Evolutionary conservation across 2,113 vertebrate genomes (phyloP).

Genomic region (Barnardius zonarius): DNA sequence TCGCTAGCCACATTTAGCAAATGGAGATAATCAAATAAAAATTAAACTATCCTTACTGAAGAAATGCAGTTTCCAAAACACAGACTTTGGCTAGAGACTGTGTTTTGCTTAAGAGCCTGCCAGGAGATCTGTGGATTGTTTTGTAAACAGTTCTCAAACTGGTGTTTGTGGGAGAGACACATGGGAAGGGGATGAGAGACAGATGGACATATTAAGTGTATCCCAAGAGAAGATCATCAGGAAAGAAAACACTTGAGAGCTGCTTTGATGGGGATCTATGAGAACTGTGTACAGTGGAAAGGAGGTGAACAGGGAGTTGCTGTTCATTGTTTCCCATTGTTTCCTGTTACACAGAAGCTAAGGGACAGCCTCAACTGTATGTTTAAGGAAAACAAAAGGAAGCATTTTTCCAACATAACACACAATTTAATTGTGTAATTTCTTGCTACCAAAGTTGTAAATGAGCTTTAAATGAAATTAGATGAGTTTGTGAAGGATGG

Average conservation of each 20-base stretch:
- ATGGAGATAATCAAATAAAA: slow-evolving; percentile 35
- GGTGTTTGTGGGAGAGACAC: slow-evolving; percentile 16
- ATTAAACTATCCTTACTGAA: slow-evolving; percentile 8
- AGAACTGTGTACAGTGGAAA: not conserved
- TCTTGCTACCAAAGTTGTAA: not conserved
- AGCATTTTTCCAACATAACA: not conserved
- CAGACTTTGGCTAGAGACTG: slow-evolving; percentile 20
- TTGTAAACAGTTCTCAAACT: slow-evolving; percentile 42
- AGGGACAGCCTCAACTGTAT: not conserved
- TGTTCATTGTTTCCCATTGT: not conserved
- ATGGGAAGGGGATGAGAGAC: slow-evolving; percentile 13
- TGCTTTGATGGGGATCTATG: not conserved
- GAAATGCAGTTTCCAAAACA: slow-evolving; percentile 44
- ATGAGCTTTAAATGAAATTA: not conserved
- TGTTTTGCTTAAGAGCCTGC: slow-evolving; percentile 28
- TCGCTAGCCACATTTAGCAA: slow-evolving; percentile 11
- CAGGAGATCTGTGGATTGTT: slow-evolving; percentile 47
- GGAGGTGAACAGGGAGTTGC: not conserved
- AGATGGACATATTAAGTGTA: slow-evolving; percentile 26
- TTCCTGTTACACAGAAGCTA: not conserved
- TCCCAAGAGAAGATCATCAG: not conserved
- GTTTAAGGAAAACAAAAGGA: not conserved
- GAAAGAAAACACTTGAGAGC: not conserved
- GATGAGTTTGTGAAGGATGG: not conserved
- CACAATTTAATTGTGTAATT: not conserved